Percentiles rank a stretch among this genome's conserved stretches.
These are phyloP conservation scores for Xestobium rufovillosum DNA, from an alignment of 2,888 invertebrate genomes.

Conservation along the genomic window DNA sequence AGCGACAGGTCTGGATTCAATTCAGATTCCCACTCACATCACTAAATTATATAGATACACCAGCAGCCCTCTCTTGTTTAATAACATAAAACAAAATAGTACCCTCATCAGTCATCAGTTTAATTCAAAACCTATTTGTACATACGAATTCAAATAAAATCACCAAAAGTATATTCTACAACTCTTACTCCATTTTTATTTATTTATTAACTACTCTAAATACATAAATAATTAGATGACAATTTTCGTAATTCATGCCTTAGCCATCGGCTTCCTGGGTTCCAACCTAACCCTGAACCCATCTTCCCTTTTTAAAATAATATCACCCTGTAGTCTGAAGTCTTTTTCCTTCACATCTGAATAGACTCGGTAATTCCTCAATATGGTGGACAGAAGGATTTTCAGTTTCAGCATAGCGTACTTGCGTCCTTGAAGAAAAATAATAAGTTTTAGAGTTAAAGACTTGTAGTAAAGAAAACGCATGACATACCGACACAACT, in stretches of 20 bases:
- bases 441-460: conserved; percentile 3
- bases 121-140: too few species aligned
- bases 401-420: conserved; percentile 74
- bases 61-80: too few species aligned
- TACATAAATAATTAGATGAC: too few species aligned
- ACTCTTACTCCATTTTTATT: too few species aligned
- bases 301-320: conserved; percentile 65
- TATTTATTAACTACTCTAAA: too few species aligned
- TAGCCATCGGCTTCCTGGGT: conserved; percentile 49
- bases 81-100: too few species aligned
- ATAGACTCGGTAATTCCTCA: conserved; percentile 58
- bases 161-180: too few species aligned
- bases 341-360: conserved; percentile 59
- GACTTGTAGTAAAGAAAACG: conserved; percentile 4
- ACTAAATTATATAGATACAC: too few species aligned
- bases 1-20: too few species aligned
- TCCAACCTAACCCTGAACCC: conserved; percentile 65
- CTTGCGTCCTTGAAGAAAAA: conserved; percentile 53
- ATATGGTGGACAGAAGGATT: conserved; percentile 61
- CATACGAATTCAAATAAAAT: too few species aligned
- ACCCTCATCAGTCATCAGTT: too few species aligned
- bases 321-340: conserved; percentile 62
- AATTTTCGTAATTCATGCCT: conserved; percentile 21
- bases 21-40: too few species aligned
- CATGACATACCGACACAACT: conserved; percentile 61